A percentile compares a stretch with the other conserved stretches of the same genome.
phyloP scores from a whole-genome alignment of 2,113 vertebrate genomes.

The Phycodurus eques region DNA sequence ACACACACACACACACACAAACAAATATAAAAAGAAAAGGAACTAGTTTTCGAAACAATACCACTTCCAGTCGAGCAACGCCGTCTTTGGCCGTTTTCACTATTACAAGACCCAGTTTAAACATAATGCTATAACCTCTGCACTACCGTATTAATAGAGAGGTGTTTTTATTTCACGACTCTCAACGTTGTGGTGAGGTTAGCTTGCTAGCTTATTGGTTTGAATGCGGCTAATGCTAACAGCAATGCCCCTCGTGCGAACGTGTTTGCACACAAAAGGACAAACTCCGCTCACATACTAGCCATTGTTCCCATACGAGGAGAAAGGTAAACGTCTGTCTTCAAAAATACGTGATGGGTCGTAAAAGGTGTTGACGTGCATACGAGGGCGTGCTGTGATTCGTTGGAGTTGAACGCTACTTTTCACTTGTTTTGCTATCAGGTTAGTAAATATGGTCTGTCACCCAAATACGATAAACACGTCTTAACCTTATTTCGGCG shows the following conservation, averaged over 20 bases:
- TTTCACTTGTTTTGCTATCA: neutral
- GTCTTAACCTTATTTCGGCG: no score
- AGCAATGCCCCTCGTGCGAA: neutral
- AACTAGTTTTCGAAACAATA: neutral
- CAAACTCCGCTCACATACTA: no score
- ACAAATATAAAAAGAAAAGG: neutral
- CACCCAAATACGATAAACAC: neutral
- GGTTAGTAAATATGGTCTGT: neutral
- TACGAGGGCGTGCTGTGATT: neutral
- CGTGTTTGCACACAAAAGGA: neutral
- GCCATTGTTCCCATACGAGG: neutral
- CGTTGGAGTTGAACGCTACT: neutral
- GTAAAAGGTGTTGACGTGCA: neutral
- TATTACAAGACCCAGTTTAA: neutral
- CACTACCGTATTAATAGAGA: neutral
- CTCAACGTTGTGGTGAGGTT: neutral
- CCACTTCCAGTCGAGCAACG: neutral
- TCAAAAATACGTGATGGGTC: neutral
- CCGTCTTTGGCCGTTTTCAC: neutral
- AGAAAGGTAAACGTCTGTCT: no score
- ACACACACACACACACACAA: neutral
- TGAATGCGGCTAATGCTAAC: slow-evolving; percentile 4
- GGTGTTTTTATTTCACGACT: neutral
- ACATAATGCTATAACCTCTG: neutral
- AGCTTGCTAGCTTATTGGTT: neutral